Base-by-base conservation (phyloP, 2,888 invertebrate genomes). In the Drosophila kambysellisi region DNA sequence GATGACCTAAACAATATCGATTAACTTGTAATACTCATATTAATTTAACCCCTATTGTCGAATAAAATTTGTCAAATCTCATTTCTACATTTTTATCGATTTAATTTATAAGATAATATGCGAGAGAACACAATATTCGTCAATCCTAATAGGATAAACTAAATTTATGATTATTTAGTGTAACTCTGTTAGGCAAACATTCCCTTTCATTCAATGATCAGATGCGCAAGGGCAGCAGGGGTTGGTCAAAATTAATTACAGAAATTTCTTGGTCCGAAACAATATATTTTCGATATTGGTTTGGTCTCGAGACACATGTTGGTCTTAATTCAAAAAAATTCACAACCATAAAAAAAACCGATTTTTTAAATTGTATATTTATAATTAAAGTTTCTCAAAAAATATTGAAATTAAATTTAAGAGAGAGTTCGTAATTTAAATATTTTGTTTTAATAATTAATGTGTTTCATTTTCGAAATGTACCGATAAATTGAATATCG, bases 1-100 rank as follows among this genome's bases (percentile, higher is more conserved):
- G 83, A 84, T 67, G 88, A 85, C 76, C 71, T 88, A 76, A 84
- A 88, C 69, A 84, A 87, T 88, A 88, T 88, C 69, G 87, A 84
- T 76, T 84, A 84, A 82, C 69, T 73, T 88, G 53, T 66, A 79
- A 79, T 73, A 81, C 76, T 82, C 80, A 81, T 71, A 85, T 81
- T 83, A 58, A 79, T 65, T 71, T 67, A 57, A 70, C 57, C 60
- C 41, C 57, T 56, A 65, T 57, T 69, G 75, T 70, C 77, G 79
- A 80, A 79, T 80, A 80, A 74, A 80, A 56, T 67, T 64, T 76
- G 52, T 74, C 61, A 79, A 70, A 74, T 62, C 53, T 57, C 57
- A 57, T 17, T 32, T 32, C 32, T 20, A 2, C 12, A 20, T 33
- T 17, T 8, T 30, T 51, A 30, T 17, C 9, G 15, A 29, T 9